These are phyloP conservation scores for Oncorhynchus tshawytscha DNA, from an alignment of 2,113 vertebrate species.

Conservation along the genomic window DNA sequence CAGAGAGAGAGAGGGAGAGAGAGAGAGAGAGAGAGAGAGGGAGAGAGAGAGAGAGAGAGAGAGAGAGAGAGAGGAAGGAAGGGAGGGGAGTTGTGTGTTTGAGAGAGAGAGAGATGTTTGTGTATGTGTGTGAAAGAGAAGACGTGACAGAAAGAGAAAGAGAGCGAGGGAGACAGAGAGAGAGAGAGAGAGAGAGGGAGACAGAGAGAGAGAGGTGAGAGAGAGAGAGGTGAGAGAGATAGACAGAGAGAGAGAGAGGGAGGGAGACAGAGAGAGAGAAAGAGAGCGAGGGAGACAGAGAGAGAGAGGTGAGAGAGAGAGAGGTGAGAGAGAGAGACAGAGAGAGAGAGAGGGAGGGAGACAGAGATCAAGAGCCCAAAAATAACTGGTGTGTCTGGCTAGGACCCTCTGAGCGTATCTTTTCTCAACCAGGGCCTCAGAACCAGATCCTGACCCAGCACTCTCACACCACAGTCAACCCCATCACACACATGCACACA, in stretches of 20 bases:
- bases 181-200: slow-evolving; percentile 14
- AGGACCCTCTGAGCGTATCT: neutral
- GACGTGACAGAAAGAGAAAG: no score
- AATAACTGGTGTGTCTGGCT: neutral
- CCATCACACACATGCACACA: neutral
- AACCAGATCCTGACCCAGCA: slow-evolving; percentile 1
- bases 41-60: neutral
- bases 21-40: neutral
- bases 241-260: neutral
- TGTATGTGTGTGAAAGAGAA: neutral
- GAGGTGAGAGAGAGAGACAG: neutral
- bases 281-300: slow-evolving; percentile 54
- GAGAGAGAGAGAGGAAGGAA: neutral
- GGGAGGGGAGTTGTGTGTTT: neutral
- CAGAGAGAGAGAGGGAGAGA: no score
- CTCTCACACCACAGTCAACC: neutral
- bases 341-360: neutral
- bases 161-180: slow-evolving; percentile 10
- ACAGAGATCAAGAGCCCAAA: neutral
- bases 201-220: no score
- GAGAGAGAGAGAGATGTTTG: slow-evolving; percentile 59
- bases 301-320: neutral
- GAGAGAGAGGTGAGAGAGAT: no score
- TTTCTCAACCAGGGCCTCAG: neutral
- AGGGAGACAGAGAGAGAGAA: neutral